Conservation (phyloP, 23 tunicate species). For the Ciona savignyi region DNA sequence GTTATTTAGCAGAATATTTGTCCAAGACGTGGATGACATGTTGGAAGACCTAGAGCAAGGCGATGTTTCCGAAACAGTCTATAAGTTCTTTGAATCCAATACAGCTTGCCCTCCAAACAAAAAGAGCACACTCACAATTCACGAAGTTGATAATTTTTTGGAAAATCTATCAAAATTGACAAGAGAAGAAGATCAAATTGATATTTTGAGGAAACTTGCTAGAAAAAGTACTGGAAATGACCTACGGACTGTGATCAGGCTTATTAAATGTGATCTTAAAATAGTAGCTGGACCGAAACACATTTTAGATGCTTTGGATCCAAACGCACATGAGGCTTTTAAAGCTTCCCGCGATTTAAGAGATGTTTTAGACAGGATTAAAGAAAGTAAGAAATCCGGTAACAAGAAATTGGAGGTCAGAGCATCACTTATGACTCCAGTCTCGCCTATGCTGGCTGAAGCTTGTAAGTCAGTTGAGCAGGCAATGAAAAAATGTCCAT, state of each 20-base stretch:
- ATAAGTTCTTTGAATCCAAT: constrained; percentile 71
- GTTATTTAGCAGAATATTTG: constrained; percentile 65
- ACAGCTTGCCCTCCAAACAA: constrained; percentile 48
- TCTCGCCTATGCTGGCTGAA: constrained; percentile 95
- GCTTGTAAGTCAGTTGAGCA: constrained; percentile 95
- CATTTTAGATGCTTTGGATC: constrained; percentile 78
- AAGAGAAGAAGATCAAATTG: constrained; percentile 81
- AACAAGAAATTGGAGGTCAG: constrained; percentile 56
- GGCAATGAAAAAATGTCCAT: constrained; percentile 94
- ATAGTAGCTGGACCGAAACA: constrained; percentile 89
- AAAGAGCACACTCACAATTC: constrained; percentile 74
- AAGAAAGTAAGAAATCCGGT: constrained; percentile 53
- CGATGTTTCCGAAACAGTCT: constrained; percentile 89
- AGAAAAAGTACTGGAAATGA: constrained; percentile 76
- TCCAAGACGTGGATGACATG: constrained; percentile 82
- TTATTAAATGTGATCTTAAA: constrained; percentile 69
- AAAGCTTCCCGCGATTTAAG: constrained; percentile 84
- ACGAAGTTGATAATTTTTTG: constrained; percentile 78
- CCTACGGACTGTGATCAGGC: constrained; percentile 60
- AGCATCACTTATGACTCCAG: constrained; percentile 88
- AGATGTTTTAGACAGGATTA: constrained; percentile 60
- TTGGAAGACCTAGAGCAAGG: constrained; percentile 87
- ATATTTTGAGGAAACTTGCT: constrained; percentile 39
- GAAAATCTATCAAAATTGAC: constrained; percentile 41
- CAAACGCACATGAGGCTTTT: constrained; percentile 93